Conservation (phyloP, 2,888 invertebrate species). For the Drosophila monieri region DNA sequence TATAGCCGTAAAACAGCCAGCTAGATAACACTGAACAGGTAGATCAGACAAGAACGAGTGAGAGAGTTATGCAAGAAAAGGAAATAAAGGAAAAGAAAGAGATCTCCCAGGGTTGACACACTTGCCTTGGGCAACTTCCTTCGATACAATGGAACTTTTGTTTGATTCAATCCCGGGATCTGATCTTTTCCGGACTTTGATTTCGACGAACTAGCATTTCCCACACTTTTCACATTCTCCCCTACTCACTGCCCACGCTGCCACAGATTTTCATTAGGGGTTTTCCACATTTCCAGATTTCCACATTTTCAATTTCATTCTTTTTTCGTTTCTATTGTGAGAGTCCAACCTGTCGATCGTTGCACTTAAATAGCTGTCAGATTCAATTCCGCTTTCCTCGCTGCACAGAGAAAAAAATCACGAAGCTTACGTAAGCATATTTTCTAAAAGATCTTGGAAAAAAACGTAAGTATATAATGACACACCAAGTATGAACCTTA, state of each 20-base stretch:
- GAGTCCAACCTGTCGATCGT: slow-evolving; percentile 57
- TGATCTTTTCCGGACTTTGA: slow-evolving; percentile 57
- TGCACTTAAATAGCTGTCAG: slow-evolving; percentile 68
- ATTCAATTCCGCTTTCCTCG: slow-evolving; percentile 56
- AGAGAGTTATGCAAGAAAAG: background rate
- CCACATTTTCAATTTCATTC: slow-evolving; percentile 27
- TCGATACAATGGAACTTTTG: slow-evolving; percentile 62
- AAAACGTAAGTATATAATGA: too few relatives aligned
- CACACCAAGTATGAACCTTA: background rate
- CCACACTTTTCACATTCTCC: slow-evolving; percentile 65
- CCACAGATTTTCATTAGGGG: slow-evolving; percentile 23
- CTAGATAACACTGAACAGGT: background rate
- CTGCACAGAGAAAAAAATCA: slow-evolving; percentile 7
- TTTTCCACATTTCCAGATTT: slow-evolving; percentile 5
- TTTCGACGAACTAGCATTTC: slow-evolving; percentile 64
- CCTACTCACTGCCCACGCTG: slow-evolving; percentile 53
- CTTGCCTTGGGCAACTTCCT: slow-evolving; percentile 61
- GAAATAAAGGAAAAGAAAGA: slow-evolving; percentile 1
- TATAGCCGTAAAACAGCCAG: background rate
- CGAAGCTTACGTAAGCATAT: too few relatives aligned
- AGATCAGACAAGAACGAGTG: background rate
- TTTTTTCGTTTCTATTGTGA: slow-evolving; percentile 22
- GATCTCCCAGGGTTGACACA: slow-evolving; percentile 51
- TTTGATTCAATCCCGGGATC: slow-evolving; percentile 25
- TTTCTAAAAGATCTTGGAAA: too few relatives aligned